These are phyloP conservation scores for Scytalopus superciliaris DNA, from an alignment of 2,113 vertebrate genomes.

Conservation along the genomic window DNA sequence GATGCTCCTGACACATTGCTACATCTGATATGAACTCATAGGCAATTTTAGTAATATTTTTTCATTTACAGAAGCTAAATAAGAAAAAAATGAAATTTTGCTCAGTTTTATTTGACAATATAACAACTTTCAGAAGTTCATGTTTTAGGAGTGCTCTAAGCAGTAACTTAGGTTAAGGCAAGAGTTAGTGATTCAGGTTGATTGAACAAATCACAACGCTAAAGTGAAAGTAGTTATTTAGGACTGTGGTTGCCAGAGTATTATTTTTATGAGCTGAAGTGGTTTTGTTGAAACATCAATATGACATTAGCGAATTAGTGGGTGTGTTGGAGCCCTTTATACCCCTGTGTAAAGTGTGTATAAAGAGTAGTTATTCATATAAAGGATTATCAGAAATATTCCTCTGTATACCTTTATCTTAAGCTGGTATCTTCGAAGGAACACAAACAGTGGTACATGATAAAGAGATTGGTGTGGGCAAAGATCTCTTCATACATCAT, in stretches of 20 bases:
- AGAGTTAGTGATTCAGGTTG: background rate
- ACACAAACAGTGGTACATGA: background rate
- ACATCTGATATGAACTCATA: background rate
- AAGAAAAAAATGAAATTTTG: background rate
- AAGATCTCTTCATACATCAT: background rate
- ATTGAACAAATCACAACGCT: constrained; percentile 2
- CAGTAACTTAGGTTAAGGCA: background rate
- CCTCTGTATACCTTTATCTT: background rate
- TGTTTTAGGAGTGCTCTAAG: background rate
- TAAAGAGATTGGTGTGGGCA: background rate
- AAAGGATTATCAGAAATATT: background rate
- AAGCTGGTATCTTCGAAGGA: background rate
- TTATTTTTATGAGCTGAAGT: constrained; percentile 13
- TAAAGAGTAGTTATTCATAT: background rate
- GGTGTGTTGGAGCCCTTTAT: background rate
- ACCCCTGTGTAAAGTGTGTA: background rate
- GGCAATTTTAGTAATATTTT: background rate
- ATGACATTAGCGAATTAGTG: background rate
- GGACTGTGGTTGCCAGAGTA: background rate
- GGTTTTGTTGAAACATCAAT: constrained; percentile 9
- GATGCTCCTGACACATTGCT: background rate
- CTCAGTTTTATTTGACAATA: rapidly evolving
- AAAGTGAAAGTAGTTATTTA: background rate
- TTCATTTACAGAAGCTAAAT: background rate
- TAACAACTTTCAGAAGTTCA: background rate